A percentile compares a stretch with the other conserved stretches of the same genome.
Conservation (phyloP, 2,797 vertebrate species). For the Pangasius mekongensis region DNA sequence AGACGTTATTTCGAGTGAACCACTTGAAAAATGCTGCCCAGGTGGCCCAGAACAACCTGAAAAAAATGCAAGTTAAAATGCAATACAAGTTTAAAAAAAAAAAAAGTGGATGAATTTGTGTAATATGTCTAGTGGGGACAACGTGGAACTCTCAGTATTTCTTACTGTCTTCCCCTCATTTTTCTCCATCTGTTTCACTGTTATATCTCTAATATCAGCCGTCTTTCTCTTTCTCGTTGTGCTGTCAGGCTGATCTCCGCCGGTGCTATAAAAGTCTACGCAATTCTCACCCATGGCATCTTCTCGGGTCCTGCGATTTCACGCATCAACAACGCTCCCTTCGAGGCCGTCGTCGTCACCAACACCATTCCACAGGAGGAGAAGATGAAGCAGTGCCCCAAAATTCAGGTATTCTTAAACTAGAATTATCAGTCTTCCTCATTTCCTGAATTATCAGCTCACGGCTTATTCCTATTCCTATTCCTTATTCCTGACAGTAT, state of each 20-base stretch:
- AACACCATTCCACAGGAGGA: conserved; percentile 99
- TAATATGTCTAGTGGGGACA: neutral
- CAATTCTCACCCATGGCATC: conserved; percentile 96
- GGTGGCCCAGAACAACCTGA: neutral
- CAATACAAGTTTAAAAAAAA: no score
- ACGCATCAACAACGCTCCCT: conserved; percentile 95
- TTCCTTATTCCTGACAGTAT: neutral
- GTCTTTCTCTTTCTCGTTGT: neutral
- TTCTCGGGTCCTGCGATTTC: conserved; percentile 97
- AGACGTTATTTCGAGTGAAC: no score
- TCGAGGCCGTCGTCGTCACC: conserved; percentile 97
- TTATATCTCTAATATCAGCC: neutral
- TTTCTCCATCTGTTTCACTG: neutral
- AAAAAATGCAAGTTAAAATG: no score
- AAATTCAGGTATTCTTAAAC: conserved; percentile 87
- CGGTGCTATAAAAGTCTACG: conserved; percentile 96
- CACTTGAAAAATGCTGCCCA: no score
- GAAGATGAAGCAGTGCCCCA: conserved; percentile 97
- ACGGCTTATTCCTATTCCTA: no score
- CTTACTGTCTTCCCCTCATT: neutral
- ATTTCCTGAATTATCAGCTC: neutral
- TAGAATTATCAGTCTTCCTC: neutral
- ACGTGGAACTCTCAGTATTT: neutral
- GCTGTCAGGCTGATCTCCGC: conserved; percentile 86
- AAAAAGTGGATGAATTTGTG: neutral